A percentile compares a stretch with the other conserved stretches of the same genome.
Evolutionary conservation across 2,888 invertebrate genomes (phyloP).

Genomic region (Dolichomitus sp.): DNA sequence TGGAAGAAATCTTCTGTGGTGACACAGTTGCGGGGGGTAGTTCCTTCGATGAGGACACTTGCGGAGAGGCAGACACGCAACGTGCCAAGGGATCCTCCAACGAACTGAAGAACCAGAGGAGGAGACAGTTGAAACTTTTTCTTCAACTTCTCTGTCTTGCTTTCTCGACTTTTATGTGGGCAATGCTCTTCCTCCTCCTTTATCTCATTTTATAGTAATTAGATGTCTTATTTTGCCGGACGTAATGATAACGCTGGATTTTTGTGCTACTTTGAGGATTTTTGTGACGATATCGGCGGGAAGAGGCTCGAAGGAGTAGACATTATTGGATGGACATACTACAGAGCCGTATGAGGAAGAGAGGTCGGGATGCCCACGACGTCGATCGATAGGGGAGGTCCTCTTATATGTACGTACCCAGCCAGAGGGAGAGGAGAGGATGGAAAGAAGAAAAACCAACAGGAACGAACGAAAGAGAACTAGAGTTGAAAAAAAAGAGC

Average conservation of each 20-base stretch:
- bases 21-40: background rate
- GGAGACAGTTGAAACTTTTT: constrained; percentile 1
- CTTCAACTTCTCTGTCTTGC: background rate
- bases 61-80: background rate
- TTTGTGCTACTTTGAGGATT: background rate
- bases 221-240: background rate
- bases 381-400: constrained; percentile 68
- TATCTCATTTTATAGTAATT: background rate
- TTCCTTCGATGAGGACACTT: background rate
- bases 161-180: background rate
- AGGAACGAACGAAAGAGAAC: constrained; percentile 15
- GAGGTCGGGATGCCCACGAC: constrained; percentile 57
- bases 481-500: background rate
- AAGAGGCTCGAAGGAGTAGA: constrained; percentile 11
- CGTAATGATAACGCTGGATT: background rate
- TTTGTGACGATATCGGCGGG: background rate
- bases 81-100: background rate
- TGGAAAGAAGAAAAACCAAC: constrained; percentile 32
- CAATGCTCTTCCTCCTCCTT: background rate
- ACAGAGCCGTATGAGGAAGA: constrained; percentile 43
- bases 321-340: constrained; percentile 22
- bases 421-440: constrained; percentile 51
- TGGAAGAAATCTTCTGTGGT: background rate
- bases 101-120: no score
- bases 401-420: constrained; percentile 49